phyloP scores from a whole-genome alignment of 2,797 vertebrate genomes.

The Cynopterus sphinx region DNA sequence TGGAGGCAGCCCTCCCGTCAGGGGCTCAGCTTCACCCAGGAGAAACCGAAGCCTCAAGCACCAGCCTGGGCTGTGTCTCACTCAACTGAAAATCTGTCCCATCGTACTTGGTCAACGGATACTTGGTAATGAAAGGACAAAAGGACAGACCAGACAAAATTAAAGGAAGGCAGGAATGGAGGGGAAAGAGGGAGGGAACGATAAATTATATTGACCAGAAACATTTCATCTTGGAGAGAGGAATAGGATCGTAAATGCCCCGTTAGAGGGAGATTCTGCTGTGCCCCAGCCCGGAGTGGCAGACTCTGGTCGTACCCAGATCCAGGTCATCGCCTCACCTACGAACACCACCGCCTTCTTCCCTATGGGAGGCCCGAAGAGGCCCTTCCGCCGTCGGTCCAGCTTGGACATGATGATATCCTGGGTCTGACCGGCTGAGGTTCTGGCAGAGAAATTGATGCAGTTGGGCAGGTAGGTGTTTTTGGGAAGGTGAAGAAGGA shows the following conservation, averaged over 20 bases:
- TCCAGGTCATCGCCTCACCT: constrained; percentile 84
- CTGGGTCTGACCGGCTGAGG: constrained; percentile 94
- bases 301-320: background rate
- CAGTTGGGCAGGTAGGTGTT: constrained; percentile 90
- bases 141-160: background rate
- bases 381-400: constrained; percentile 92
- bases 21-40: background rate
- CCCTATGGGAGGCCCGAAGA: constrained; percentile 92
- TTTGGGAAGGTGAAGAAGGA: constrained; percentile 92
- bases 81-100: background rate
- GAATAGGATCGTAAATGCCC: background rate
- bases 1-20: no score
- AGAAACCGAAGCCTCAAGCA: background rate
- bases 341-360: constrained; percentile 94
- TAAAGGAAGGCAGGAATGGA: background rate
- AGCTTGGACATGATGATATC: constrained; percentile 96
- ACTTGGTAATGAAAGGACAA: background rate
- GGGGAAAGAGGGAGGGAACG: background rate
- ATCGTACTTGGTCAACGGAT: background rate
- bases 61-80: background rate
- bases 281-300: background rate
- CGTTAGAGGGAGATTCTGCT: background rate
- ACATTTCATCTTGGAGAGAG: background rate
- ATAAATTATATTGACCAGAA: background rate
- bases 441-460: constrained; percentile 96